These are phyloP conservation scores for Meteorus cinctellus DNA, from an alignment of 2,888 invertebrate genomes.

Conservation along the genomic window DNA sequence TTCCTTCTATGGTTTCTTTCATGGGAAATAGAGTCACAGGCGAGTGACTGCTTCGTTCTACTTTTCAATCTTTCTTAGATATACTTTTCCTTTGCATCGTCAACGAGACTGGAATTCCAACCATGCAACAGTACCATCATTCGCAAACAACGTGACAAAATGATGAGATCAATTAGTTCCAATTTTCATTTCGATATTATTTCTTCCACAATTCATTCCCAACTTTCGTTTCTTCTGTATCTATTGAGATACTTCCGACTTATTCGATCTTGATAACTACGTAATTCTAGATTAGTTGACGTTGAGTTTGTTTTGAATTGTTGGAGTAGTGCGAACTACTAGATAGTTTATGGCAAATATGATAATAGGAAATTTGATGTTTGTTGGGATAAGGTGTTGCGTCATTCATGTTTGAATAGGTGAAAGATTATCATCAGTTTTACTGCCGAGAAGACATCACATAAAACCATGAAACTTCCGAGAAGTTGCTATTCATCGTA, in stretches of 20 bases:
- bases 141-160: not conserved
- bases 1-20: not conserved
- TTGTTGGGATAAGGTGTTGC: constrained; percentile 21
- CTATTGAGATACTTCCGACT: not conserved
- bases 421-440: constrained; percentile 40
- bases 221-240: not conserved
- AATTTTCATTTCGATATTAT: no score
- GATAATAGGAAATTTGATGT: constrained; percentile 24
- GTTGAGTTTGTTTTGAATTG: not conserved
- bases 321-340: no score
- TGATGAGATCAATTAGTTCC: not conserved
- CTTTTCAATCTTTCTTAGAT: not conserved
- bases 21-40: not conserved
- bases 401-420: constrained; percentile 19
- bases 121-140: not conserved
- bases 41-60: not conserved
- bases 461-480: constrained; percentile 24
- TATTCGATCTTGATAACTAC: not conserved
- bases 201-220: no score
- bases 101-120: not conserved
- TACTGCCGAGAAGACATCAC: constrained; percentile 26
- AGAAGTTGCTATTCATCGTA: not conserved
- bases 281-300: not conserved
- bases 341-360: not conserved
- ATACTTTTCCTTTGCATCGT: not conserved